Base-by-base conservation (phyloP, 1,140 invertebrate genomes). In the Panagrolaimus sp. region DNA sequence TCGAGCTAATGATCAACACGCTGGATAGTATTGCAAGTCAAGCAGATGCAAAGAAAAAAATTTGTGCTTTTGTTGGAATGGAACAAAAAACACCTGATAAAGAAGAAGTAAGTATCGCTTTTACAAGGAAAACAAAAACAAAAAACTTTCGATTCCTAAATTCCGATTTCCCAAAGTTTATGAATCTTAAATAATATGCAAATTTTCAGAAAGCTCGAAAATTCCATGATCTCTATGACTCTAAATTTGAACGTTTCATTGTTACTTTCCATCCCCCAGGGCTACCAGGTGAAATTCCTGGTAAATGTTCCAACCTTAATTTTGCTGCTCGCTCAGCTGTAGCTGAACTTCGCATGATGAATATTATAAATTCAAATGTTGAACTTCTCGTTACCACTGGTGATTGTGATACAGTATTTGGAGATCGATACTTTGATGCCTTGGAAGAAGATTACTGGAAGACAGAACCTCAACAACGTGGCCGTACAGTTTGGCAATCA, bases 281-380 rank as follows among this genome's bases (percentile, higher is more conserved):
- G 9, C 20, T 68, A 43, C 65, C 65, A 14, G 73, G 73, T 31
- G 73, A 74, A 11, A 74, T 75, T 69, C 66, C 66, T 51, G 74
- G 74, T 14, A 76, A 76, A 61, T 76, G 74, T 63, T 76, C 74
- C 44, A 76, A 76, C 62, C 74, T 73, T 68, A 76, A 76, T 61
- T 76, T 74, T 42, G 69, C 66, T 11, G 38, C 67, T 8, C 72
- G 74, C 57, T 64, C 45, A 16, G 70, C 73, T 5, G 72, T 76
- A 14, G 67, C 69, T 16, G 20, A 63, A n/a, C 73, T 73, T 53
- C 38, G 74, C 48, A 42, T 23, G 9, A 63, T 13, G 64, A 63
- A 38, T 38, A 38, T 38, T 7, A 4, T 38, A 7, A 38, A 38
- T 47, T 44, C 65, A 3, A 46, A 66, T 42, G 66, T 71, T 11